Conservation (phyloP, 2,888 invertebrate genomes). For the Erannis defoliaria region DNA sequence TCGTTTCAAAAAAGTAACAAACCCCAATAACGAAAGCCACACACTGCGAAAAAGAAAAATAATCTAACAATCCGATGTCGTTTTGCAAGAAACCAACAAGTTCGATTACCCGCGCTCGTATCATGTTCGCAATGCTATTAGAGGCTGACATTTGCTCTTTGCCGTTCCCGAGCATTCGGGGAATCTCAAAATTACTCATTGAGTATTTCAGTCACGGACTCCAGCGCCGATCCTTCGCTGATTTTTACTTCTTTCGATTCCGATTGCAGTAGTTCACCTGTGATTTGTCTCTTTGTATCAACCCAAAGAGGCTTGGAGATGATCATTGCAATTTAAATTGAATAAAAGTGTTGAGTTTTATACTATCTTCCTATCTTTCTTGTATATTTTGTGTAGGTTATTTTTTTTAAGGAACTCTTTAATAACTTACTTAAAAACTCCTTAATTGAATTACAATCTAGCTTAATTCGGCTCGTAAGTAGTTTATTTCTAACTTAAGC, state of each 20-base stretch:
- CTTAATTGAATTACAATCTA: too few relatives aligned
- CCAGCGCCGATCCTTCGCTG: constrained; percentile 74
- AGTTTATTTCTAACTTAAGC: too few relatives aligned
- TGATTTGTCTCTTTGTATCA: constrained; percentile 70
- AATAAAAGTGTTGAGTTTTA: not conserved
- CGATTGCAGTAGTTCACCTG: constrained; percentile 80
- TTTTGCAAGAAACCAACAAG: constrained; percentile 61
- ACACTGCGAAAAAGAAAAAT: constrained; percentile 42
- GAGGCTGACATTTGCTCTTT: constrained; percentile 80
- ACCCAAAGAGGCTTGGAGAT: constrained; percentile 44
- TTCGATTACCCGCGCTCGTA: constrained; percentile 72
- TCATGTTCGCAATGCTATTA: constrained; percentile 81
- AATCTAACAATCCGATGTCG: constrained; percentile 54
- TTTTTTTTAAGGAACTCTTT: too few relatives aligned
- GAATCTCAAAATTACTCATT: constrained; percentile 85
- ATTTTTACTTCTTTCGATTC: constrained; percentile 86
- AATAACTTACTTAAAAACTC: too few relatives aligned
- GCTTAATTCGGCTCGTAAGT: too few relatives aligned
- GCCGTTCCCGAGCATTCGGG: constrained; percentile 70
- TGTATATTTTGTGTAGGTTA: too few relatives aligned
- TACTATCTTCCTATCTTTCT: not conserved
- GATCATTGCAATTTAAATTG: constrained; percentile 36
- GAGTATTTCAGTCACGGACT: constrained; percentile 81
- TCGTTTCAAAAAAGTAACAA: constrained; percentile 1
- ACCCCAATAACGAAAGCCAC: constrained; percentile 34